Base-by-base conservation (phyloP, 2,113 vertebrate genomes). In the Apistogramma diplotaenia region DNA sequence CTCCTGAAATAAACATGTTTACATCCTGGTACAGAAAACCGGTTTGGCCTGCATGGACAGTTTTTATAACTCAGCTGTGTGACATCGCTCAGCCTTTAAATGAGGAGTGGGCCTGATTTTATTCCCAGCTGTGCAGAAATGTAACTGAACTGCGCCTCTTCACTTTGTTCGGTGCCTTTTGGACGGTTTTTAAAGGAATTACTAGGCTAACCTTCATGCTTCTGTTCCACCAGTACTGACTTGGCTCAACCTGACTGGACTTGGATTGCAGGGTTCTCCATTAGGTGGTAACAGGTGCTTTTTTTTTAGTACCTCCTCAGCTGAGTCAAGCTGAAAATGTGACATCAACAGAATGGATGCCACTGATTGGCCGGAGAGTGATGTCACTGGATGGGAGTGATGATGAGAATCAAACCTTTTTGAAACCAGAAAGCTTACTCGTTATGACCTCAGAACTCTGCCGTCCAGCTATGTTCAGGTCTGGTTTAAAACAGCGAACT, bases 401-500 rank as follows among this genome's bases (percentile, higher is more conserved):
- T n/a, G n/a, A n/a, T n/a, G n/a, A n/a, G n/a, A n/a, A n/a, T n/a
- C n/a, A n/a, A n/a, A n/a, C n/a, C n/a, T n/a, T n/a, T n/a, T n/a
- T n/a, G n/a, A n/a, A n/a, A n/a, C n/a, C n/a, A n/a, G n/a, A n/a
- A n/a, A n/a, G n/a, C n/a, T n/a, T n/a, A n/a, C n/a, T n/a, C n/a
- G 5, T 0, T 18, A 19, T 49, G 27, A 29, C 11, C 5, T 67
- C 27, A 67, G 23, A 8, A 49, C 62, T 29, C 23, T 49, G 1
- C 27, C 21, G 23, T 29, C 0, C 40, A 19, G 0, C 18, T 46
- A 19, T 67, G 61, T 13, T 43, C 61, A 0, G 15, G 43, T 65
- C 0, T 18, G 40, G 43, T 23, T 67, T 27, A 46, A 19, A 67
- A 0, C 2, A 0, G 23, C 23, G 46, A 67, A 46, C 61, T 46